Evolutionary conservation across 1,140 invertebrate species (phyloP).

Genomic region (Spodoptera frugiperda): DNA sequence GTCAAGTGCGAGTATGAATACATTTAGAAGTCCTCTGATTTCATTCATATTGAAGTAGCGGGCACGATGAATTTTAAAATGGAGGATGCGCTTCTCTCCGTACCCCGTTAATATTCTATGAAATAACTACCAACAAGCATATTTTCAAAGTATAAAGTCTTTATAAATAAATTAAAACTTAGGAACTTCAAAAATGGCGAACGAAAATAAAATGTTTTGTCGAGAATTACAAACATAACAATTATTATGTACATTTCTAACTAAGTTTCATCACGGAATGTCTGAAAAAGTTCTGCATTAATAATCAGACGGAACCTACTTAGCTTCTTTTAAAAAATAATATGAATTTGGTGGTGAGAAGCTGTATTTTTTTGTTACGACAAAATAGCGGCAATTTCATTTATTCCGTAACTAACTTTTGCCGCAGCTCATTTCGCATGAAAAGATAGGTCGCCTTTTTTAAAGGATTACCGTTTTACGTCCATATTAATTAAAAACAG

Average conservation of each 20-base stretch:
- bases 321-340: constrained; percentile 7
- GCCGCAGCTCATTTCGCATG: constrained; percentile 24
- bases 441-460: constrained; percentile 19
- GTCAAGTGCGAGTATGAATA: not conserved
- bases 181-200: not conserved
- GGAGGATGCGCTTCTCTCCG: constrained; percentile 17
- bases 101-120: constrained; percentile 20
- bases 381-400: constrained; percentile 15
- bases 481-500: not conserved
- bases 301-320: constrained; percentile 12
- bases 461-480: constrained; percentile 19
- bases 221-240: not conserved
- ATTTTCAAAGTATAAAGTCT: not conserved
- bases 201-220: not conserved
- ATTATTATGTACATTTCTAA: constrained; percentile 5
- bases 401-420: constrained; percentile 25
- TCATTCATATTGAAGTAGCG: constrained; percentile 33
- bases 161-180: not conserved
- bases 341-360: not conserved
- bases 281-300: constrained; percentile 1
- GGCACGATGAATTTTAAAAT: constrained; percentile 21
- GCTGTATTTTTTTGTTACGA: constrained; percentile 1
- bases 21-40: constrained; percentile 18
- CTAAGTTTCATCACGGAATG: not conserved
- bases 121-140: constrained; percentile 13